Base-by-base conservation (phyloP, 2,888 invertebrate genomes). In the Abrostola tripartita region DNA sequence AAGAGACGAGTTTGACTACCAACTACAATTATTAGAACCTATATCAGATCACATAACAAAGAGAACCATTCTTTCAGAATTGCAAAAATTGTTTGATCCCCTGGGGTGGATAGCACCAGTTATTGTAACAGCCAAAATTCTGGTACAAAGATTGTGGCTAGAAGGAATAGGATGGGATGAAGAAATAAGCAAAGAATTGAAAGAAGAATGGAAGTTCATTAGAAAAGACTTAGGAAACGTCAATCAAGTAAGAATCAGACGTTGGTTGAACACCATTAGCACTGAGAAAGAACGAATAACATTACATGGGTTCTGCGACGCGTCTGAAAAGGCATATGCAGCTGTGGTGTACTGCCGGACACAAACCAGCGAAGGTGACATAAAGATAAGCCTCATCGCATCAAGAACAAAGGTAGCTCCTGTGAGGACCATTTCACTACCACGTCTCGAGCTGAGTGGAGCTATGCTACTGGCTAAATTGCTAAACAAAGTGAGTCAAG, bases 381-480 rank as follows among this genome's bases (percentile, higher is more conserved):
- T 71, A 12, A 62, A 59, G n/a, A 74, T 61, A 2, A 14, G 52
- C 6, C 40, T 82, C 0, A 50, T 80, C 5, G 75, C 81, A 9
- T 58, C 78, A n/a, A 75, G 62, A 69, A 79, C 81, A 7, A 69
- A 65, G 52, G 78, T 80, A 44, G 81, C 81, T n/a, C 80, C 82
- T n/a, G 52, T 81, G 2, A 78, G 72, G 56, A 59, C 72, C 37
- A 56, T 81, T 10, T 76, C 81, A 12, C 41, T 78, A 12, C 79
- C 79, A 8, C 55, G 79, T 24, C 55, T 81, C 0, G 81, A 81
- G 56, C 60, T 80, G 1, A 65, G 74, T 56, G 81, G 77, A n/a
- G 79, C 77, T 11, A 41, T 62, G 37, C 51, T 81, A 10, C 37
- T 80, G 5, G 51, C 79, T 6, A 76, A 68, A 49, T 50, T 81